Base-by-base conservation (phyloP, 2,797 vertebrate species). In the Poeciliopsis presidionis region DNA sequence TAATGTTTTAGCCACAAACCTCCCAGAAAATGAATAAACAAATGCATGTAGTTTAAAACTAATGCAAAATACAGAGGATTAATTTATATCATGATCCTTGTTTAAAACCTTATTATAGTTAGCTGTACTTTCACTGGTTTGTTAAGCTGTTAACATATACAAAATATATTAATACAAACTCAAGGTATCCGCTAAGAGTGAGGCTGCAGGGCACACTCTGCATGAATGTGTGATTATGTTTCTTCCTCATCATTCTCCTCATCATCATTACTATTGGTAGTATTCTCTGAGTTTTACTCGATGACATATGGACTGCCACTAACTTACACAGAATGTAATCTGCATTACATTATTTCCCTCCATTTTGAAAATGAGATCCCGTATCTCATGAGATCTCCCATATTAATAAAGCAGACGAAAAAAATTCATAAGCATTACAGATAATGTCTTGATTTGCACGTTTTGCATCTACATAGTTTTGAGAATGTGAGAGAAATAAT, bases 261-360 rank as follows among this genome's bases (percentile, higher is more conserved):
- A 45, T 43, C 65, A 69, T 69, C 65, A 43, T 69, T 69, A 69
- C 65, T 45, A n/a, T 39, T 67, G 63, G 63, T 67, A 25, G 30
- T 41, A 20, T n/a, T 69, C 13, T 69, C 25, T 41, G 41, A 45
- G 13, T 69, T 69, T 45, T 4, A n/a, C 65, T 69, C 22, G 0
- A 20, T 69, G 22, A 43, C 65, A 45, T 69, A 69, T 69, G 14
- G 39, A 69, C 65, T 25, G 65, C 43, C 65, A 69, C 65, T 18
- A 69, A 43, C 12, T 69, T 25, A 69, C 11, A n/a, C 22, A 69
- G 65, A 69, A 69, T 69, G 65, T 14, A 69, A 69, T 69, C 39
- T 69, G 41, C 65, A 69, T 69, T n/a, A 45, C 39, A 69, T 43
- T n/a, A 69, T n/a, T n/a, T n/a, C 25, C 22, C 13, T 43, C 12